Evolutionary conservation across 2,113 vertebrate genomes (phyloP).

Genomic region (Sitta europaea): DNA sequence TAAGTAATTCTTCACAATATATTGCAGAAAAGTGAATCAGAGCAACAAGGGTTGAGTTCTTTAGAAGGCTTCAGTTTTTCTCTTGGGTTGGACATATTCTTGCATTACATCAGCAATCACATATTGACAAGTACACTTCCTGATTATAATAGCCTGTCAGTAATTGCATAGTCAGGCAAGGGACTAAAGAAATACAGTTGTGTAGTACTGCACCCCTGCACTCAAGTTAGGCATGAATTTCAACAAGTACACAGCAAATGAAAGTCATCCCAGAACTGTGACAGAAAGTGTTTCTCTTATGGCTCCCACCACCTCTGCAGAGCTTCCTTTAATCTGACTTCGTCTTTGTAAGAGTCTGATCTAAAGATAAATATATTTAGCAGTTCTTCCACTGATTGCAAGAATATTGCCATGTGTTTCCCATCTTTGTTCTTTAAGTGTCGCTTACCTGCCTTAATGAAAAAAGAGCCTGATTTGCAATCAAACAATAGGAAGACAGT

Average conservation of each 20-base stretch:
- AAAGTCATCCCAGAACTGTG: accelerated
- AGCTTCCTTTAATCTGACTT: neutral
- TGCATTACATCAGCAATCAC: neutral
- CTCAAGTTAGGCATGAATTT: neutral
- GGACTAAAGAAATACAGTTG: neutral
- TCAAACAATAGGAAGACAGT: too few species aligned
- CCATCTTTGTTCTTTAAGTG: neutral
- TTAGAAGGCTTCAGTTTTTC: neutral
- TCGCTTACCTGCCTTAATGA: neutral
- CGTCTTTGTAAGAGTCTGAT: neutral
- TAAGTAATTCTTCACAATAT: neutral
- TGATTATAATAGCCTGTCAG: neutral
- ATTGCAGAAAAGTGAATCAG: neutral
- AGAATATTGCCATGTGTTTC: neutral
- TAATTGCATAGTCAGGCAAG: neutral
- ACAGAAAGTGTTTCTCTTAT: neutral
- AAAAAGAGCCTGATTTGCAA: neutral
- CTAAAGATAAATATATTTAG: neutral
- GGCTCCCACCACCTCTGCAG: neutral
- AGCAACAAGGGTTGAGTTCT: neutral
- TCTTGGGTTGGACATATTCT: neutral
- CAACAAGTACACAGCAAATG: neutral
- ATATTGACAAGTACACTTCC: neutral
- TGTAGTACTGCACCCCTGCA: neutral
- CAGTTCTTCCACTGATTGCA: neutral